phyloP scores from a whole-genome alignment of 2,797 vertebrate genomes.

The Clamator glandarius region DNA sequence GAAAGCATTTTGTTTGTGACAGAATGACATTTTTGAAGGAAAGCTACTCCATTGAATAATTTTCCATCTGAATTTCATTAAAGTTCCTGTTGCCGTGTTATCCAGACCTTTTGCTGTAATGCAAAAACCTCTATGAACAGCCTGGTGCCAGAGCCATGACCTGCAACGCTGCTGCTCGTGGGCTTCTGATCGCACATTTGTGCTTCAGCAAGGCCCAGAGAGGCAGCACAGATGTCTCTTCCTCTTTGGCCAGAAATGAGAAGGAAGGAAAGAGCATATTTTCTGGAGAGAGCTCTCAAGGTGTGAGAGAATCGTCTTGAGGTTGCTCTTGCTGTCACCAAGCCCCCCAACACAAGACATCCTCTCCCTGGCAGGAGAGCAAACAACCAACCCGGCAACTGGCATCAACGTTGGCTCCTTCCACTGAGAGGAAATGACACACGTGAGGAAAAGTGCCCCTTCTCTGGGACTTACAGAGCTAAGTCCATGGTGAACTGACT shows the following conservation, averaged over 20 bases:
- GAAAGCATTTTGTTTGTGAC: constrained; percentile 4
- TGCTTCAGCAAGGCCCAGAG: background rate
- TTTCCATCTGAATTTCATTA: constrained; percentile 54
- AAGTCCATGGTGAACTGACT: background rate
- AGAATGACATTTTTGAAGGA: constrained; percentile 20
- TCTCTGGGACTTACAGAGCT: background rate
- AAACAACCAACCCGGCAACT: background rate
- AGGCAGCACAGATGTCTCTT: background rate
- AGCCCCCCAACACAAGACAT: background rate
- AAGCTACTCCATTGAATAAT: constrained; percentile 9
- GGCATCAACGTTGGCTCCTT: background rate
- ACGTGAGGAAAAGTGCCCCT: background rate
- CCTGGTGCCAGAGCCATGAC: background rate
- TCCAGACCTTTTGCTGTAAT: background rate
- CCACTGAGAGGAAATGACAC: background rate
- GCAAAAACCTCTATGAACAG: background rate
- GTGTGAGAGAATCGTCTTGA: background rate
- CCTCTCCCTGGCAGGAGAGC: background rate
- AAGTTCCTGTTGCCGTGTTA: background rate
- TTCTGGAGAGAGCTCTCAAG: background rate
- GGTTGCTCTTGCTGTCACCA: background rate
- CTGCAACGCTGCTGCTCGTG: background rate
- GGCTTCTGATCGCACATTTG: background rate
- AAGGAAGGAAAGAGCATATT: background rate
- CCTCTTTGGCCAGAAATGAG: background rate